Percentiles rank a stretch among this genome's conserved stretches.
phyloP scores from a whole-genome alignment of 2,797 vertebrate genomes.

The Sphaeramia orbicularis region DNA sequence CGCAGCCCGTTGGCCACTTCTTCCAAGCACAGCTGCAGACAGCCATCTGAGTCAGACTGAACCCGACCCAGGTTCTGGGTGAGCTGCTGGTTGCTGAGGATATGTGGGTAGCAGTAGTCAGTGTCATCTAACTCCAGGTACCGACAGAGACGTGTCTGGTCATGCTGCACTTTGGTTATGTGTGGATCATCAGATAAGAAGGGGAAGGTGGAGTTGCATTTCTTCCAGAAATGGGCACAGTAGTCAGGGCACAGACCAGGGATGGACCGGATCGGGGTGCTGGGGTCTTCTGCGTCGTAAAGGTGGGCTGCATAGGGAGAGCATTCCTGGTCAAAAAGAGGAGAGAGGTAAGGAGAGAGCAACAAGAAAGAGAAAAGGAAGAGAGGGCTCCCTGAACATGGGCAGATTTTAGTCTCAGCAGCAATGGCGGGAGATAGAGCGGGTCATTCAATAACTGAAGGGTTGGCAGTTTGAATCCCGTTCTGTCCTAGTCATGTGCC shows the following conservation, averaged over 20 bases:
- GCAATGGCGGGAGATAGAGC: too few species aligned
- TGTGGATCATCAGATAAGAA: conserved; percentile 83
- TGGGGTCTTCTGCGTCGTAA: conserved; percentile 92
- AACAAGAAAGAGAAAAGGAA: neutral
- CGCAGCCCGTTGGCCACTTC: conserved; percentile 92
- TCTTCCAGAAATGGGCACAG: conserved; percentile 87
- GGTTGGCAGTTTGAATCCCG: too few species aligned
- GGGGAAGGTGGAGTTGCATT: conserved; percentile 86
- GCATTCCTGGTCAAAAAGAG: conserved; percentile 86
- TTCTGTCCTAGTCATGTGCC: too few species aligned
- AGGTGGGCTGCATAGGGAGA: conserved; percentile 96
- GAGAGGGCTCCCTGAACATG: neutral
- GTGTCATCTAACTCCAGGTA: conserved; percentile 88
- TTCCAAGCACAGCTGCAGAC: conserved; percentile 92
- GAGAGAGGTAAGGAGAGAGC: neutral
- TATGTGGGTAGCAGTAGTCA: conserved; percentile 94
- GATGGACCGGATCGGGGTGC: conserved; percentile 88
- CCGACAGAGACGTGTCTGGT: conserved; percentile 85
- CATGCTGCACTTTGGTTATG: conserved; percentile 78
- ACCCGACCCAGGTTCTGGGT: conserved; percentile 89
- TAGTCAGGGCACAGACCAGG: conserved; percentile 95
- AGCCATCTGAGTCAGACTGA: conserved; percentile 86
- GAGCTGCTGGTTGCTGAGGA: conserved; percentile 87
- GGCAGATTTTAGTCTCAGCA: too few species aligned
- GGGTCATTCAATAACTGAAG: too few species aligned